Evolutionary conservation across 2,797 vertebrate species (phyloP).

Genomic region (Lateolabrax maculatus): DNA sequence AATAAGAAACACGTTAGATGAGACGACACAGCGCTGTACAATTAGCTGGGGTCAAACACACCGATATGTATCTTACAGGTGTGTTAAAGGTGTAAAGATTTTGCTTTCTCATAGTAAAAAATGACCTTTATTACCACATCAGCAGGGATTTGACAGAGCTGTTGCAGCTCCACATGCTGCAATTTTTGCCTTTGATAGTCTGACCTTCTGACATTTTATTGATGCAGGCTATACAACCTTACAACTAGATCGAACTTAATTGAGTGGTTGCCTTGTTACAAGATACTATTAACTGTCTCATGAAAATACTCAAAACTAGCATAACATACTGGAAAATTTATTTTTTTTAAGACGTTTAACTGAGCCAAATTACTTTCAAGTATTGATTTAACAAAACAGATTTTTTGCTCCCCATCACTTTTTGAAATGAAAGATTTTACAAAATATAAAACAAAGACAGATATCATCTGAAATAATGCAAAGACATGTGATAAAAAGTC

Average conservation of each 20-base stretch:
- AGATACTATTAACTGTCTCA: not conserved
- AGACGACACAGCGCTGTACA: not conserved
- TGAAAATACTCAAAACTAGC: not conserved
- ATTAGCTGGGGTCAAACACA: not conserved
- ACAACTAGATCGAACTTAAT: not conserved
- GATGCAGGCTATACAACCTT: not conserved
- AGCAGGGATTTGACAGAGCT: not conserved
- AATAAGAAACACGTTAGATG: not conserved
- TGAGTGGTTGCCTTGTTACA: not conserved
- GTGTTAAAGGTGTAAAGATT: not conserved
- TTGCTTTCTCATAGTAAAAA: not conserved
- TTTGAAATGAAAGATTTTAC: not conserved
- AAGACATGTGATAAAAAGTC: not conserved
- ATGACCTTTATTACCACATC: not conserved
- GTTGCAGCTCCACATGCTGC: not conserved
- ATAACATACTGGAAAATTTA: not conserved
- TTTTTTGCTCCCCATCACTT: not conserved
- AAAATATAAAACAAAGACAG: not conserved
- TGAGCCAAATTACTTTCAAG: not conserved
- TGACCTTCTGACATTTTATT: conserved; percentile 8
- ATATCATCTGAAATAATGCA: not conserved
- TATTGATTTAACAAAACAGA: not conserved
- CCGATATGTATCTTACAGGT: not conserved
- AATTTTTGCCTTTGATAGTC: not conserved
- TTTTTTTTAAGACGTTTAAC: not conserved